Evolutionary conservation across 2,113 vertebrate genomes (phyloP).

Genomic region (Buteo buteo): DNA sequence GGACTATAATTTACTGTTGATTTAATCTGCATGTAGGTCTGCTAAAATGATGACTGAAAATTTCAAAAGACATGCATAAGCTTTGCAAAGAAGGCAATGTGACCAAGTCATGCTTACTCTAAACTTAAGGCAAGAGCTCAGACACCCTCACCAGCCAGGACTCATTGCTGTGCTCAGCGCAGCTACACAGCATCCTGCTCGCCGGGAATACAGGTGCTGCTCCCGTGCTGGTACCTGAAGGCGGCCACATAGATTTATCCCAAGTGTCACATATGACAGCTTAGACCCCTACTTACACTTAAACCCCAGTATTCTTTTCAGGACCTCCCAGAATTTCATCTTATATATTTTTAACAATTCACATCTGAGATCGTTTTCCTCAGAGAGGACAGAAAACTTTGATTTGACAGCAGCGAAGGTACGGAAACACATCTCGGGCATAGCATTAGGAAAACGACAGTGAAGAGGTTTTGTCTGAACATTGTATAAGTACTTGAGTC

Average conservation of each 20-base stretch:
- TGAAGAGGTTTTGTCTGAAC: rapidly evolving
- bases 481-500: background rate
- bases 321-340: background rate
- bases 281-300: no score
- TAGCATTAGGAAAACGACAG: background rate
- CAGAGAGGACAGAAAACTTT: no score
- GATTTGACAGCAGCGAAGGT: no score
- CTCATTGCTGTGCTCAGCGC: rapidly evolving
- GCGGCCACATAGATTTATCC: rapidly evolving
- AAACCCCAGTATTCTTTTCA: no score
- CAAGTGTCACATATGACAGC: background rate
- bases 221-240: background rate
- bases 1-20: background rate
- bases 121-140: background rate
- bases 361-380: rapidly evolving
- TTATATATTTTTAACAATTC: background rate
- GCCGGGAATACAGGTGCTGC: background rate
- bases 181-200: background rate
- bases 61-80: background rate
- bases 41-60: background rate
- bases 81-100: rapidly evolving
- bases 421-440: background rate
- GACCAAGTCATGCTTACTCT: rapidly evolving
- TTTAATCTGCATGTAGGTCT: background rate
- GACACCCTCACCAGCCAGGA: background rate